Percentiles rank a stretch among this genome's conserved stretches.
Conservation (phyloP, 2,888 invertebrate genomes). For the Zaprionus obscuricornis region DNA sequence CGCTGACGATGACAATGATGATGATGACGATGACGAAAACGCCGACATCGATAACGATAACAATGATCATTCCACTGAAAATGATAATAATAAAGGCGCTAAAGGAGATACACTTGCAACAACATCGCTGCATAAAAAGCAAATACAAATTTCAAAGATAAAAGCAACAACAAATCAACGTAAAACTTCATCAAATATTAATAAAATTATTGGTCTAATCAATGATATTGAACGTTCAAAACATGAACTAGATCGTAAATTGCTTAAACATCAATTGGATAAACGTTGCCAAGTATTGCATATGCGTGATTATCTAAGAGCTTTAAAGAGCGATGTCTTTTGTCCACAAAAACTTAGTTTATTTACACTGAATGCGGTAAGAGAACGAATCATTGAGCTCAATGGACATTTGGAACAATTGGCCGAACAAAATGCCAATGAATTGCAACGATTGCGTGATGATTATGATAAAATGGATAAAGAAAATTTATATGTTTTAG, state of each 20-base stretch:
- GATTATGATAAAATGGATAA: slow-evolving; percentile 61
- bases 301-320: slow-evolving; percentile 75
- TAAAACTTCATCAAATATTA: too few relatives aligned
- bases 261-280: slow-evolving; percentile 55
- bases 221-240: slow-evolving; percentile 79
- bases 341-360: slow-evolving; percentile 70
- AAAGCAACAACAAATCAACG: too few relatives aligned
- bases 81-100: neutral
- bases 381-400: slow-evolving; percentile 77
- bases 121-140: too few relatives aligned
- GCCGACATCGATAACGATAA: neutral
- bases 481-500: slow-evolving; percentile 64
- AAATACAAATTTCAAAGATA: too few relatives aligned
- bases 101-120: neutral
- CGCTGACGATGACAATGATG: neutral
- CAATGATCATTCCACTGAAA: neutral
- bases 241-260: slow-evolving; percentile 61
- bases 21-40: neutral
- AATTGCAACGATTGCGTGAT: slow-evolving; percentile 56
- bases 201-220: slow-evolving; percentile 50
- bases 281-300: slow-evolving; percentile 74
- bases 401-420: slow-evolving; percentile 74
- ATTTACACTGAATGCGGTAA: slow-evolving; percentile 68
- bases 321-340: slow-evolving; percentile 75
- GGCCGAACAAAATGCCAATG: slow-evolving; percentile 63